These are phyloP conservation scores for Cynopterus brachyotis DNA, from an alignment of 2,113 vertebrate species.

Conservation along the genomic window DNA sequence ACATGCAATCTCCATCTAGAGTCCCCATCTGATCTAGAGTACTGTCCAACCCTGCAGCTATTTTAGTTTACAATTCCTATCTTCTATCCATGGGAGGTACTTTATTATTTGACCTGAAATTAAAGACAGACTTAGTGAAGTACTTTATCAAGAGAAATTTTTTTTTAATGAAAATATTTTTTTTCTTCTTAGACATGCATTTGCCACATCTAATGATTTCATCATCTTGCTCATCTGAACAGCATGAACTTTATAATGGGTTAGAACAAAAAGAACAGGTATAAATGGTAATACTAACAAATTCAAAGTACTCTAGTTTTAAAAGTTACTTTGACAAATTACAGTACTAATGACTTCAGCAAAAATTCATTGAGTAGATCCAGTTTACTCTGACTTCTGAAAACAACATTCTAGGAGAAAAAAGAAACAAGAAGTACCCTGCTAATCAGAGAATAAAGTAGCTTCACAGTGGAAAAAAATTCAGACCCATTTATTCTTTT, in stretches of 20 bases:
- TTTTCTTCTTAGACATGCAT: not conserved
- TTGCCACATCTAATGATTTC: not conserved
- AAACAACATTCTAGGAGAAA: not conserved
- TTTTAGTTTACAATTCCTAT: not conserved
- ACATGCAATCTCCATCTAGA: not conserved
- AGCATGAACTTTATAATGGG: not conserved
- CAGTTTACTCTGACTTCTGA: not conserved
- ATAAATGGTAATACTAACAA: not conserved
- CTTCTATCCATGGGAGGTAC: not conserved
- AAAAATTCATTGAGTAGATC: constrained; percentile 27
- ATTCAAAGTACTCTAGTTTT: not conserved
- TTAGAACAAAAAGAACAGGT: not conserved
- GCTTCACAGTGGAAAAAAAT: not conserved
- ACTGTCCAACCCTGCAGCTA: not conserved
- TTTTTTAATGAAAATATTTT: not conserved
- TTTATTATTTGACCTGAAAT: not conserved
- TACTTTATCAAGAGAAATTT: not conserved
- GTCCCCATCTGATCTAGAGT: not conserved
- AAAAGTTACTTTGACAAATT: not conserved
- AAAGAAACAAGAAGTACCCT: not conserved
- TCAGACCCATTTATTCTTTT: not conserved
- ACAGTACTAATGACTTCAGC: not conserved
- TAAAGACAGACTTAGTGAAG: not conserved
- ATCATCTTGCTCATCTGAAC: not conserved
- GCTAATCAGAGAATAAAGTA: constrained; percentile 2